Evolutionary conservation across 2,797 vertebrate species (phyloP), one percentile per base, ranked within the genome.

Genomic region (Melanotaenia pygmaea): DNA sequence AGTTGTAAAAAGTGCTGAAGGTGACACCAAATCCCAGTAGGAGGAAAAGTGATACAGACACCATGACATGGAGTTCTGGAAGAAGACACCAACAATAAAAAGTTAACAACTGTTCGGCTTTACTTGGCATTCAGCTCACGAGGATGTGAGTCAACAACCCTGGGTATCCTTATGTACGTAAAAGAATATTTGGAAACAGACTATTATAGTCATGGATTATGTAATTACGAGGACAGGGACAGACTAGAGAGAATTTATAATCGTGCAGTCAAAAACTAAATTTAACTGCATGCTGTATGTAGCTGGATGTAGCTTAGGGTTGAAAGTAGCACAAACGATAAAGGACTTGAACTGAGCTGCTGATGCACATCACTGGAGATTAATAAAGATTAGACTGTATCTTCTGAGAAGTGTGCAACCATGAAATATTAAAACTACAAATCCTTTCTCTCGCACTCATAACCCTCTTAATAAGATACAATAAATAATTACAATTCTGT

Each of bases 21-120:
- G 43, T 51, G 74, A 69, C 57, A 60, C 12, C 60, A 78, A 83
- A 70, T 75, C 1, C 13, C 10, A 59, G 35, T 26, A 40, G 22
- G 47, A 32, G 32, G 43, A 71, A 78, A 81, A 82, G 37, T 67
- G 80, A 90, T 79, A 69, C 7, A 47, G 59, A 79, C 57, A 64
- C 66, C 40, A 4, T 61, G 68, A 51, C 57, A 34, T 16, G 14
- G 61, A 59, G 35, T 11, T 59, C 26, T 60, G 61, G 60, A 84
- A 80, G 51, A 76, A 8, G 58, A 78, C 14, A 64, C 54, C 2
- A 18, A 54, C n/a, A 47, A 66, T 53, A 35, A 82, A 50, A 80
- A 74, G 51, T 66, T 45, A 67, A 35, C 76, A 79, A 72, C 80
- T 79, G 65, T 64, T 24, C 16, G 5, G 50, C 40, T 28, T 70